Evolutionary conservation across 2,888 invertebrate genomes (phyloP).

Genomic region (Sialis fuliginosa): DNA sequence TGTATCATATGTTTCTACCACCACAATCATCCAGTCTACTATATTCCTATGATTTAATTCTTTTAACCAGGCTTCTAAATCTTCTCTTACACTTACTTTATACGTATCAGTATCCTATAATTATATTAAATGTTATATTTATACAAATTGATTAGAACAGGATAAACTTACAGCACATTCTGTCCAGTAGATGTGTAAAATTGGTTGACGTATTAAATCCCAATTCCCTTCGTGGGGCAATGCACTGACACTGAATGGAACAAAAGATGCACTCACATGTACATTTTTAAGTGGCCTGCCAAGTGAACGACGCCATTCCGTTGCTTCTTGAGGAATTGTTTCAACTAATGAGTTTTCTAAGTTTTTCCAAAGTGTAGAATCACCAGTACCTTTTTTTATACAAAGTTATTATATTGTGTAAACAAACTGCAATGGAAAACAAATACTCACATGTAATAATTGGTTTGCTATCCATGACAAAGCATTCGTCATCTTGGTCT

Average conservation of each 20-base stretch:
- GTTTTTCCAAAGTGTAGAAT: constrained; percentile 68
- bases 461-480: constrained; percentile 50
- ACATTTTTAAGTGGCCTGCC: constrained; percentile 75
- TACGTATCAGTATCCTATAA: constrained; percentile 81
- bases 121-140: constrained; percentile 6
- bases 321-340: constrained; percentile 69
- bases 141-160: background rate
- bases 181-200: constrained; percentile 89
- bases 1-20: constrained; percentile 83
- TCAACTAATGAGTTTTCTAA: constrained; percentile 59
- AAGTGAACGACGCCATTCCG: constrained; percentile 83
- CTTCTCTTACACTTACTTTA: constrained; percentile 72
- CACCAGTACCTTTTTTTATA: constrained; percentile 52
- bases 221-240: constrained; percentile 56
- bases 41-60: constrained; percentile 55
- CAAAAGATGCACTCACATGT: constrained; percentile 62
- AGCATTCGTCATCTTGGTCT: constrained; percentile 28
- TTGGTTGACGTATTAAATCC: constrained; percentile 70
- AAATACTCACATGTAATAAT: constrained; percentile 54
- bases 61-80: constrained; percentile 76
- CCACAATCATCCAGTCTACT: constrained; percentile 83
- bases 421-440: background rate
- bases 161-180: constrained; percentile 66
- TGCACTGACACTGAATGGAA: constrained; percentile 58
- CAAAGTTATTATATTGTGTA: too few species aligned